Evolutionary conservation across 2,888 invertebrate genomes (phyloP), one percentile per base, ranked within the genome.

Genomic region (Desoria tigrina): DNA sequence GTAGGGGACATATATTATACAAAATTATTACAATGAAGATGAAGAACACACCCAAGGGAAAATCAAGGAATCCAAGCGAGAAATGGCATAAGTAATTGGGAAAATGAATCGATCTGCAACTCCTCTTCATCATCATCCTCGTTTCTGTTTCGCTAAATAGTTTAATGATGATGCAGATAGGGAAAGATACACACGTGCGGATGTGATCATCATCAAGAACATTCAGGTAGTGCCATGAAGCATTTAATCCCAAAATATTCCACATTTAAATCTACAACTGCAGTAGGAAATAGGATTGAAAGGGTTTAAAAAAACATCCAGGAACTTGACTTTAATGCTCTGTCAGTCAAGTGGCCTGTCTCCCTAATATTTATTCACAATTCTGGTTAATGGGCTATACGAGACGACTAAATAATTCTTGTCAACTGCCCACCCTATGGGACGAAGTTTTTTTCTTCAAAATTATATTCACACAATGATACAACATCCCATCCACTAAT

Each of bases 271-370:
- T 16, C 39, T 39, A 39, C n/a, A n/a, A n/a, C n/a, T n/a, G n/a
- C n/a, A n/a, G n/a, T n/a, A 9, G 49, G 49, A n/a, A 39, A 39
- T 39, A 14, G 49, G 49, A n/a, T n/a, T n/a, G n/a, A n/a, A n/a
- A n/a, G n/a, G n/a, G n/a, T n/a, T n/a, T n/a, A n/a, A n/a, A n/a
- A 9, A 16, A 39, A 16, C 39, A 39, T 39, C 39, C 61, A 61
- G 61, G 61, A 61, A 61, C 61, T 61, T 61, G 53, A 61, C 61
- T 61, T 39, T 61, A 61, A 61, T 61, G 61, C 61, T 61, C 61
- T 61, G 61, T 61, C 61, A 61, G 54, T 61, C 61, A 61, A 61
- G 61, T 39, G 42, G 14, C 26, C 16, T 53, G 53, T 24, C 53
- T 53, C 16, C 24, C n/a, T n/a, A 53, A 53, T 53, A 53, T 53